Conservation (phyloP, 1,140 invertebrate species). For the Drosophila sturtevanti region DNA sequence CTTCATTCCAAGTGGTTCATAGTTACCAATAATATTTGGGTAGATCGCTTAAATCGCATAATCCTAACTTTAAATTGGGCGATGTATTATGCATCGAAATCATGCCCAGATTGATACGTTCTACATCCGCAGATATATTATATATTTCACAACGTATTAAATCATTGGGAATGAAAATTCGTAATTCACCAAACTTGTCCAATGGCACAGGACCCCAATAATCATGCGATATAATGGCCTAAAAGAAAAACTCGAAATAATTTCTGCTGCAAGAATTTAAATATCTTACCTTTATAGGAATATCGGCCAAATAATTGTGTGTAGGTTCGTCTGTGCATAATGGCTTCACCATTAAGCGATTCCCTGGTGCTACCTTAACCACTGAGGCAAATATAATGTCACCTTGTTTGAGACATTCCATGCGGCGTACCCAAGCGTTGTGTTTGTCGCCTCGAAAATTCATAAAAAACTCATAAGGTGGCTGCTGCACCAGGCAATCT, state of each 20-base stretch:
- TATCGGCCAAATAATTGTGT: conserved; percentile 90
- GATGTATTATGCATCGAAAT: conserved; percentile 89
- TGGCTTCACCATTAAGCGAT: conserved; percentile 90
- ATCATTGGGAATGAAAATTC: conserved; percentile 91
- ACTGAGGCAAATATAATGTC: conserved; percentile 93
- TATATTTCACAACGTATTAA: conserved; percentile 94
- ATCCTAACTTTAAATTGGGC: conserved; percentile 89
- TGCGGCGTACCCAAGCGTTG: conserved; percentile 52
- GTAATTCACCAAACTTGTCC: conserved; percentile 91
- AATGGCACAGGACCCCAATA: conserved; percentile 57
- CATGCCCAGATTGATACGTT: conserved; percentile 94
- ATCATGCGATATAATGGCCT: conserved; percentile 63
- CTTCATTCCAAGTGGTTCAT: too few relatives aligned
- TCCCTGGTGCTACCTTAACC: conserved; percentile 85
- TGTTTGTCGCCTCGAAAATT: conserved; percentile 75
- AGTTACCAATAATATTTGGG: conserved; percentile 94
- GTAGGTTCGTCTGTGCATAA: conserved; percentile 91
- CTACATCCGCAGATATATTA: conserved; percentile 92
- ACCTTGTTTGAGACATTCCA: conserved; percentile 86
- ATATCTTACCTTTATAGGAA: conserved; percentile 89
- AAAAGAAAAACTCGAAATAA: background rate
- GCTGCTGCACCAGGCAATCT: conserved; percentile 83
- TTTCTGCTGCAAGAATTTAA: too few relatives aligned
- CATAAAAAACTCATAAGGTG: conserved; percentile 92
- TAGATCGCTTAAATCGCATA: conserved; percentile 92